Conservation (phyloP, 2,113 vertebrate species). For the Rhizomys pruinosus region DNA sequence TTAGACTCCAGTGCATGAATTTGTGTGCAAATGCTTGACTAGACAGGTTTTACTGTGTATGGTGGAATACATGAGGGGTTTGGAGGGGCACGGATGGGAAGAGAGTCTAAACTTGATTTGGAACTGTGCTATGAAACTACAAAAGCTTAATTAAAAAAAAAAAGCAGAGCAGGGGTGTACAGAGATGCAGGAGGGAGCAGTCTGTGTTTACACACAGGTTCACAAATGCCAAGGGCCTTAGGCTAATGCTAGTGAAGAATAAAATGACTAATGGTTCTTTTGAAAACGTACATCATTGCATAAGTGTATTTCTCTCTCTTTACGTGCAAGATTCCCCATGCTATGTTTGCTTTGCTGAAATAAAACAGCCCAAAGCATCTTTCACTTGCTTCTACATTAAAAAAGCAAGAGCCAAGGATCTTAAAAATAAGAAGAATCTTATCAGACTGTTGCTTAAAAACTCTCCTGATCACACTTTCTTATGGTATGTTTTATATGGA, state of each 20-base stretch:
- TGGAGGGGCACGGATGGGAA: no score
- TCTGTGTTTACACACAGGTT: neutral
- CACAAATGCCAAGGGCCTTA: slow-evolving; percentile 1
- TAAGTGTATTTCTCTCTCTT: slow-evolving; percentile 64
- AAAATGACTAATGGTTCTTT: slow-evolving; percentile 9
- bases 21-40: no score
- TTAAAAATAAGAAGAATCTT: slow-evolving; percentile 23
- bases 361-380: slow-evolving; percentile 52
- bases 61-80: no score
- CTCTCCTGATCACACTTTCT: neutral
- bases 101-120: no score
- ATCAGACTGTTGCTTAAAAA: slow-evolving; percentile 42
- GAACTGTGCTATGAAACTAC: no score
- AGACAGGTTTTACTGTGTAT: no score
- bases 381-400: slow-evolving; percentile 43
- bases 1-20: no score
- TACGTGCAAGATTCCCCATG: slow-evolving; percentile 2
- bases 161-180: neutral
- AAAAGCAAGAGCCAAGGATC: slow-evolving; percentile 14
- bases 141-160: no score
- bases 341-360: slow-evolving; percentile 58
- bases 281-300: slow-evolving; percentile 38
- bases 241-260: slow-evolving; percentile 40
- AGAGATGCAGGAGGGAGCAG: neutral
- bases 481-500: neutral